Conservation (phyloP, 2,888 invertebrate species). For the Drosophila fungiperda region DNA sequence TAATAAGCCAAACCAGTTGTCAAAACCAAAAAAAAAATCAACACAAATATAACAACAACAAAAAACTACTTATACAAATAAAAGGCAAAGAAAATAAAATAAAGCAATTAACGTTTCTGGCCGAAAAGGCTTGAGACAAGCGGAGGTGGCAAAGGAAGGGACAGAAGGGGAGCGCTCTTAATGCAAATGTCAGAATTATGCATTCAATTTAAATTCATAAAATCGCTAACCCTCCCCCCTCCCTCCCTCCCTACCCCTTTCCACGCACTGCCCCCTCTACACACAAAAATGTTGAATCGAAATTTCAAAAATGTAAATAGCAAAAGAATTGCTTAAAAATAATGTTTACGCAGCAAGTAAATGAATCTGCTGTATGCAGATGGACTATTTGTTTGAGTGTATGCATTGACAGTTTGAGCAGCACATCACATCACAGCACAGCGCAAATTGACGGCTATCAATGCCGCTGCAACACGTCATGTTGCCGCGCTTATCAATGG, state of each 20-base stretch:
- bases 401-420: slow-evolving; percentile 37
- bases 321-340: background rate
- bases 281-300: background rate
- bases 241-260: background rate
- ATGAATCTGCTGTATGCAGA: background rate
- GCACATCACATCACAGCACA: slow-evolving; percentile 12
- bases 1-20: slow-evolving; percentile 55
- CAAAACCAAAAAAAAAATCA: slow-evolving; percentile 11
- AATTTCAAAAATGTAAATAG: background rate
- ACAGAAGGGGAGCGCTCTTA: slow-evolving; percentile 30
- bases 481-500: slow-evolving; percentile 65
- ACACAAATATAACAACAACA: background rate
- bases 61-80: background rate
- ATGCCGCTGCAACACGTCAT: slow-evolving; percentile 53
- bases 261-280: background rate
- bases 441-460: slow-evolving; percentile 35
- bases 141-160: slow-evolving; percentile 2
- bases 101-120: slow-evolving; percentile 7
- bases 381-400: slow-evolving; percentile 10
- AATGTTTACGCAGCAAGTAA: background rate
- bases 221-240: background rate
- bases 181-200: slow-evolving; percentile 71
- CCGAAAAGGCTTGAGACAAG: slow-evolving; percentile 17
- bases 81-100: slow-evolving; percentile 13
- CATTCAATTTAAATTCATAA: slow-evolving; percentile 72